Percentiles rank a stretch among this genome's conserved stretches.
Conservation (phyloP, 64 coral and sea anemone genomes). For the Hydrozoanthus tunicans region DNA sequence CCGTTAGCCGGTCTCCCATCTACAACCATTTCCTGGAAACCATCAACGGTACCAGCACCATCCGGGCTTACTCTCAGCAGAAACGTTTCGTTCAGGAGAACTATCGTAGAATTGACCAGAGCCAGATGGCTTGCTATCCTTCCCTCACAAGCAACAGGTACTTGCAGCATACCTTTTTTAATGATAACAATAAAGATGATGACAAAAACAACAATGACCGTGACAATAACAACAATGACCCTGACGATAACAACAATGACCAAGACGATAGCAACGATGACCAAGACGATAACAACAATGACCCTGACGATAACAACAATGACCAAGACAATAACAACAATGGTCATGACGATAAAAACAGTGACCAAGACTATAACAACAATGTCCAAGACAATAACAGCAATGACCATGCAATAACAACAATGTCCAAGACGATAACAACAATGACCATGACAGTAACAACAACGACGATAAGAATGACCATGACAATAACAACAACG, state of each 20-base stretch:
- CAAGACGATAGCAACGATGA: neutral
- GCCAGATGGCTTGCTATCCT: constrained; percentile 68
- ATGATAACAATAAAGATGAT: neutral
- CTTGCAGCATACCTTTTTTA: no score
- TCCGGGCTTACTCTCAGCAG: constrained; percentile 86
- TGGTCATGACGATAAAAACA: neutral
- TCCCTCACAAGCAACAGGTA: constrained; percentile 72
- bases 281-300: neutral
- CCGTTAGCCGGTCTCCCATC: constrained; percentile 83
- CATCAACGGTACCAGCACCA: constrained; percentile 65
- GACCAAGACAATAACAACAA: neutral
- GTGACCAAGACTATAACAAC: neutral
- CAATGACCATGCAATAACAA: neutral
- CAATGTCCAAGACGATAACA: neutral
- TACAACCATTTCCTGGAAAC: constrained; percentile 89
- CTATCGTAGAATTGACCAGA: constrained; percentile 76
- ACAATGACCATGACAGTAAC: neutral
- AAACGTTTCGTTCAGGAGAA: constrained; percentile 77
- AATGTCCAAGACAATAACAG: neutral
- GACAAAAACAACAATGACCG: neutral
- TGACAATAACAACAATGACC: neutral
- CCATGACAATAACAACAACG: neutral
- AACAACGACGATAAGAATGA: neutral
- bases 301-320: neutral
- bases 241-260: neutral